Base-by-base conservation (phyloP, 2,113 vertebrate genomes). In the Epinephelus lanceolatus region DNA sequence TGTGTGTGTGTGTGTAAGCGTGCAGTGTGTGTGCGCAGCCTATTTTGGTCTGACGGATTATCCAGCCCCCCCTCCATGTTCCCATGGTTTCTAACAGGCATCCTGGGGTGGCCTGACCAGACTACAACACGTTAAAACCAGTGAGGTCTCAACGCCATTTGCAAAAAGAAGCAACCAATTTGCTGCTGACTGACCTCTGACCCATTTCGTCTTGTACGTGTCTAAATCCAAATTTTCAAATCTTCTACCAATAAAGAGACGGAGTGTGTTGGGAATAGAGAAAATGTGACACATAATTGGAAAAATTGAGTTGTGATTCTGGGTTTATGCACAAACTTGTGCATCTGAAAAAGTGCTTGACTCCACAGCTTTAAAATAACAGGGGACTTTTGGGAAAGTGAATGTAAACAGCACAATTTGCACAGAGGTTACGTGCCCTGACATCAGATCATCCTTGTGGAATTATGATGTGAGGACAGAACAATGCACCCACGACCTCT, bases 11-110 rank as follows among this genome's bases (percentile, higher is more conserved):
- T 33, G 55, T 81, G 74, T 78, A 66, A 53, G 25, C 71, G 69
- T 80, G 76, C 57, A 57, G 75, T 71, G 72, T 55, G 60, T 65
- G 30, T 53, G n/a, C 60, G 71, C 51, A 73, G 78, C 19, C 69
- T 40, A 78, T 85, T 53, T 73, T 37, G 11, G 61, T 71, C 76
- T 82, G 57, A 72, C n/a, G 52, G 84, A 89, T 91, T 90, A 91
- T 59, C 67, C 23, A 79, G 71, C 69, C 74, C 55, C 42, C 61
- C 76, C 71, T 62, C 49, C 5, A 49, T 61, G 91, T 92, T 89
- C 78, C 92, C 90, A 92, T 91, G 92, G 91, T 91, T 91, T 93
- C 90, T 80, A 76, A 83, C 57, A 91, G 87, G 88, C 87, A 93
- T 93, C 81, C 83, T 72, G 71, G 69, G 62, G 70, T 66, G 65